Conservation (phyloP, 2,113 vertebrate species). For the Cyprinodon tularosa region DNA sequence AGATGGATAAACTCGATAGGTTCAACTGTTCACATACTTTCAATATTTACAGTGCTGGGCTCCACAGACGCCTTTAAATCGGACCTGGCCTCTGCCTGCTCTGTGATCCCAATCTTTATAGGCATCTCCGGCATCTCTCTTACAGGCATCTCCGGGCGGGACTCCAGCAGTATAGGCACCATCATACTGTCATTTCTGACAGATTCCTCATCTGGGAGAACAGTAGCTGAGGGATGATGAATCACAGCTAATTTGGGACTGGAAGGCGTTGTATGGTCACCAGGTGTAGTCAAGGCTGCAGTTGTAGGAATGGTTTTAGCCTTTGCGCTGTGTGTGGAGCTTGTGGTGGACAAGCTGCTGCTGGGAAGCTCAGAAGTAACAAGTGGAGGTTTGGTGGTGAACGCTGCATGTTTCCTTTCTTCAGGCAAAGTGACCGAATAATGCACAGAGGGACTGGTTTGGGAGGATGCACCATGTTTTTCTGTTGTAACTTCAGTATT, state of each 20-base stretch:
- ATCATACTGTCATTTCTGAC: constrained; percentile 37
- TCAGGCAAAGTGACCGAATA: background rate
- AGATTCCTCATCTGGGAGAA: constrained; percentile 25
- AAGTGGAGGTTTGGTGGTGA: background rate
- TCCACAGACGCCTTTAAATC: constrained; percentile 29
- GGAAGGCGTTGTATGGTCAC: constrained; percentile 22
- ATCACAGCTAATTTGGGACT: constrained; percentile 36
- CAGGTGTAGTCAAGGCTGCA: constrained; percentile 19
- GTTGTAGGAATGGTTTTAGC: background rate
- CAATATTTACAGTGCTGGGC: constrained; percentile 44
- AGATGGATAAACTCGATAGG: background rate
- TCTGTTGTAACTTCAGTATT: constrained; percentile 13
- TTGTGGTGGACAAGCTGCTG: background rate
- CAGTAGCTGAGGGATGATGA: constrained; percentile 37
- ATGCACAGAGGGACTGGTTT: background rate
- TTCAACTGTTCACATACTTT: constrained; percentile 54
- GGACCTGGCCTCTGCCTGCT: constrained; percentile 29
- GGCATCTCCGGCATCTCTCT: constrained; percentile 15
- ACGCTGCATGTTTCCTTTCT: background rate
- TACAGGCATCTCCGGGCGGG: constrained; percentile 1
- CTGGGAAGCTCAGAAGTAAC: background rate
- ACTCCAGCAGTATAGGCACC: constrained; percentile 25
- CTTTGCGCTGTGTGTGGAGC: background rate
- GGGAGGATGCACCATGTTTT: background rate
- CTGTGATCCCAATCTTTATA: constrained; percentile 18